Conservation (phyloP, 2,113 vertebrate genomes). For the Tympanuchus pallidicinctus region DNA sequence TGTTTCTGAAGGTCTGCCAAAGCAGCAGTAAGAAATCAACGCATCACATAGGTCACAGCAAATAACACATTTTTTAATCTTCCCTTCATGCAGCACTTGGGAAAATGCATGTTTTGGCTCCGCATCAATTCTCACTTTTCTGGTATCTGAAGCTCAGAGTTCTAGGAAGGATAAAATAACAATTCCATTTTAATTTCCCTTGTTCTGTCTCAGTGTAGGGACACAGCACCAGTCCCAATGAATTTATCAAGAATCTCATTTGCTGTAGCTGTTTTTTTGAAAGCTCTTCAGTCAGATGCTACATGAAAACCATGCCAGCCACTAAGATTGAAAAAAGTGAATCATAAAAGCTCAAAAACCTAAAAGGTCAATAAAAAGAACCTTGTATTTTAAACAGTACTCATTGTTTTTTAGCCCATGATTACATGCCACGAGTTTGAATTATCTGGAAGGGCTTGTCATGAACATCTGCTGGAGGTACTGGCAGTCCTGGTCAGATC, state of each 20-base stretch:
- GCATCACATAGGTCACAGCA: not conserved
- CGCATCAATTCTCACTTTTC: not conserved
- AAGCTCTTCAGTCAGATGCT: not conserved
- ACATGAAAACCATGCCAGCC: not conserved
- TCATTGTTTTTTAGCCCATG: not conserved
- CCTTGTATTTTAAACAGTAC: not conserved
- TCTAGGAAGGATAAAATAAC: not conserved
- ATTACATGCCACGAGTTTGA: not conserved
- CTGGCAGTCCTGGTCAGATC: not conserved
- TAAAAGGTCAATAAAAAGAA: not conserved
- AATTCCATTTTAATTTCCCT: not conserved
- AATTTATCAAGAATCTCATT: not conserved
- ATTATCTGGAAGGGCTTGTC: not conserved
- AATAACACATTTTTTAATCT: not conserved
- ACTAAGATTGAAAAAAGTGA: not conserved
- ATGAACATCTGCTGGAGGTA: not conserved
- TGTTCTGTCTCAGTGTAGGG: not conserved
- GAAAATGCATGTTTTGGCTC: not conserved
- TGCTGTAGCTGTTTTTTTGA: not conserved
- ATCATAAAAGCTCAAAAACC: not conserved
- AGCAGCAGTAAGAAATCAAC: not conserved
- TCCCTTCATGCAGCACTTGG: not conserved
- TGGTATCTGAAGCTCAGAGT: not conserved
- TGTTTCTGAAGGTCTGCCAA: not conserved
- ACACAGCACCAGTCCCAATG: not conserved